Base-by-base conservation (phyloP, 1,140 invertebrate species). In the Colletes latitarsis region DNA sequence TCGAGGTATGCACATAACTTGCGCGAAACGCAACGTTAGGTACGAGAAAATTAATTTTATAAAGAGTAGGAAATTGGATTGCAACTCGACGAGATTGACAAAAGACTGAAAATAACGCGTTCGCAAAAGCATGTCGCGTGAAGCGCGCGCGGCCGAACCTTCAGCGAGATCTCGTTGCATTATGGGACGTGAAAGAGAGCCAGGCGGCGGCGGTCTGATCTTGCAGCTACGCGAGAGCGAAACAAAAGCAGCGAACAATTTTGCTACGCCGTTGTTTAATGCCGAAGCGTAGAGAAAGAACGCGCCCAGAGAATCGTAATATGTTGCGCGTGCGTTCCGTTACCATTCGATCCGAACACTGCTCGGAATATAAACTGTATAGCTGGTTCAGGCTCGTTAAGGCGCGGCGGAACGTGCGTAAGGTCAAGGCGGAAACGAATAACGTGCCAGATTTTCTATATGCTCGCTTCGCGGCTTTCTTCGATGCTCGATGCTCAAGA, bases 341-440 rank as follows among this genome's bases (percentile, higher is more conserved):
- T 84, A 84, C 76, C 57, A 73, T 75, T 78, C 82, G 52, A 64
- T 46, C 39, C 41, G 30, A 58, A 17, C 49, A 10, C 43, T n/a
- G 67, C 41, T 43, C 53, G 30, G 77, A 83, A 84, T 84, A 84
- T 73, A 64, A 84, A 84, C 80, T 72, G 70, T 80, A 70, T 82
- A 58, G 76, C 57, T 70, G 68, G 17, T 73, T 46, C n/a, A 66
- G 14, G 58, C 69, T 72, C 73, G 63, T 83, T 82, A 84, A 71
- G 70, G 69, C 63, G 39, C 69, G 69, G n/a, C 15, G 19, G 14
- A 58, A 52, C 70, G 81, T 83, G 82, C 66, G 82, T 84, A 83
- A 84, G 83, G 83, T 84, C 83, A 84, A 84, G 83, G 49, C 66
- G 62, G 55, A 83, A 64, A 72, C 69, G 49, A 55, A 10, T 21